A percentile compares a stretch with the other conserved stretches of the same genome.
These are phyloP conservation scores for Tetramorium alpestre DNA, from an alignment of 1,140 invertebrate genomes.

Conservation along the genomic window DNA sequence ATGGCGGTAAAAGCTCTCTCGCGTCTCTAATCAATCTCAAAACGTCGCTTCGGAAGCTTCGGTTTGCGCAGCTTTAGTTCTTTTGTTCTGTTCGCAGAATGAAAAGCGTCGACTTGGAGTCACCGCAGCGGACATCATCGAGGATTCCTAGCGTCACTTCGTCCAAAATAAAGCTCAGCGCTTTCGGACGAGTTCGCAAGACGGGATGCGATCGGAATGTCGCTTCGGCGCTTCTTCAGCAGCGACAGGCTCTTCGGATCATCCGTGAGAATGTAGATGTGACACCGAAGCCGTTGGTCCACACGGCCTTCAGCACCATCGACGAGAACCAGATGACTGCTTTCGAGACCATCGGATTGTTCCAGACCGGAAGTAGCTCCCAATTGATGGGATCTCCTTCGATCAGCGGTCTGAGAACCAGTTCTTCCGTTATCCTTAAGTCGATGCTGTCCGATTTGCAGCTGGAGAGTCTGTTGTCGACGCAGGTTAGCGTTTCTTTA, in stretches of 20 bases:
- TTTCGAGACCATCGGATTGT: slow-evolving; percentile 68
- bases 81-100: neutral
- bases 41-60: neutral
- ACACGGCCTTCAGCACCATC: slow-evolving; percentile 56
- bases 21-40: neutral
- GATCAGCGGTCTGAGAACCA: slow-evolving; percentile 14
- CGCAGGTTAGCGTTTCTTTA: slow-evolving; percentile 88
- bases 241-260: slow-evolving; percentile 63
- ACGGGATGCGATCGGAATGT: slow-evolving; percentile 42
- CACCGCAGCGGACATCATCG: neutral
- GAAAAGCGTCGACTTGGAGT: slow-evolving; percentile 35
- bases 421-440: slow-evolving; percentile 56
- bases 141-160: slow-evolving; percentile 36
- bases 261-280: slow-evolving; percentile 65
- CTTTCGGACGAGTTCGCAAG: neutral
- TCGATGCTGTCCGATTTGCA: slow-evolving; percentile 53
- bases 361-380: slow-evolving; percentile 31
- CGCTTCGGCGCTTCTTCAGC: slow-evolving; percentile 63
- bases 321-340: slow-evolving; percentile 69
- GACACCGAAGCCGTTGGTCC: slow-evolving; percentile 69
- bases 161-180: slow-evolving; percentile 55
- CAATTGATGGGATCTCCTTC: slow-evolving; percentile 59
- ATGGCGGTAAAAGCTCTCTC: neutral
- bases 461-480: slow-evolving; percentile 81
- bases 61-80: neutral